These are phyloP conservation scores for Nebria ingens DNA, from an alignment of 1,140 invertebrate species.

Conservation along the genomic window DNA sequence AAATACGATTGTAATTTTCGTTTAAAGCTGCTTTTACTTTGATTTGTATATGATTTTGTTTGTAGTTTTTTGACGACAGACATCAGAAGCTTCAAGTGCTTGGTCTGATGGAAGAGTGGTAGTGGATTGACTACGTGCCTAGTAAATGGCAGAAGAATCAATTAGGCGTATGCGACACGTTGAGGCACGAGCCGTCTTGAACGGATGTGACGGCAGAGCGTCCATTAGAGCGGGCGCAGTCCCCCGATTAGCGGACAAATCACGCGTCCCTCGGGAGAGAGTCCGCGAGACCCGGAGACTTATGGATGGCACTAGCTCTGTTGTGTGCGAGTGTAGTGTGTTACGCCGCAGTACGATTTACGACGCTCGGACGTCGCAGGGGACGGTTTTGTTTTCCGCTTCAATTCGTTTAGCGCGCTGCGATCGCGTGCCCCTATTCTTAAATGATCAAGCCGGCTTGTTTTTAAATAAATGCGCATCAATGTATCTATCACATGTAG, in stretches of 20 bases:
- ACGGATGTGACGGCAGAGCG: background rate
- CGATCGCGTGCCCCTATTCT: background rate
- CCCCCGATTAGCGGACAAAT: background rate
- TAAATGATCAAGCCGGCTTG: background rate
- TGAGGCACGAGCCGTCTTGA: background rate
- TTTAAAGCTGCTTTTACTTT: no score
- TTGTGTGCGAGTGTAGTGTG: no score
- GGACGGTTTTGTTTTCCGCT: background rate
- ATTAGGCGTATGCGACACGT: background rate
- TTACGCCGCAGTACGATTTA: background rate
- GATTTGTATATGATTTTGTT: no score
- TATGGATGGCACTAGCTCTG: no score
- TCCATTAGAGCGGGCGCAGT: background rate
- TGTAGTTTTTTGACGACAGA: no score
- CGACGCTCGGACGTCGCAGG: background rate
- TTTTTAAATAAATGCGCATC: background rate
- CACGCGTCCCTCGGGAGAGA: background rate
- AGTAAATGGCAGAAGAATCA: background rate
- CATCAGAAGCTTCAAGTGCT: no score
- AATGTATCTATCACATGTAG: background rate
- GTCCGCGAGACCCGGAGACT: background rate
- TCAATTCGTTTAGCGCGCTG: background rate
- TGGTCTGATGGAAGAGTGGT: no score
- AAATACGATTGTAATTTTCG: no score
- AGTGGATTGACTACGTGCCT: no score